These are phyloP conservation scores for Drosophila tristis DNA, from an alignment of 1,140 invertebrate species.

Conservation along the genomic window DNA sequence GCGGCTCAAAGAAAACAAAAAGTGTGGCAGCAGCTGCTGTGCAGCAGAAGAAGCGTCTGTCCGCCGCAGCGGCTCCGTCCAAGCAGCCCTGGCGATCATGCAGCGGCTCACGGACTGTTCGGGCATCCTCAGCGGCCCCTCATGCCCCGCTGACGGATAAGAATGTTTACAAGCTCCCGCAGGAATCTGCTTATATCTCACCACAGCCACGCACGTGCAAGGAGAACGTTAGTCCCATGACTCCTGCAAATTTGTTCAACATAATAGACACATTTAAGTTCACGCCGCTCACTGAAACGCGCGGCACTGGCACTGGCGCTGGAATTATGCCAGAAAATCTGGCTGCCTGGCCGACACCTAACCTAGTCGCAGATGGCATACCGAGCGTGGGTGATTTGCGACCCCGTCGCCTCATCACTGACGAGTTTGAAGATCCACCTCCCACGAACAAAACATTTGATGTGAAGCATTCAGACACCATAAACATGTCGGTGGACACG, in stretches of 20 bases:
- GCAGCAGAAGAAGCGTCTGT: conserved; percentile 56
- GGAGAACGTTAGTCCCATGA: conserved; percentile 75
- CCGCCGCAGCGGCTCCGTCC: conserved; percentile 17
- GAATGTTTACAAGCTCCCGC: conserved; percentile 39
- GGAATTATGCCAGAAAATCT: conserved; percentile 59
- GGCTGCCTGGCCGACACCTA: conserved; percentile 74
- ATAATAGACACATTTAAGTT: conserved; percentile 79
- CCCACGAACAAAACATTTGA: conserved; percentile 73
- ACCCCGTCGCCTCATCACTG: conserved; percentile 48
- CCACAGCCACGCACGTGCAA: conserved; percentile 51
- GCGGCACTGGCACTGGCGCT: not conserved
- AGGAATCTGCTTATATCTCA: conserved; percentile 34
- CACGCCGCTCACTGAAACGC: conserved; percentile 58
- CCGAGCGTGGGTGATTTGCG: conserved; percentile 34
- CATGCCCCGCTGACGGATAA: conserved; percentile 49
- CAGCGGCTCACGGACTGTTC: not conserved
- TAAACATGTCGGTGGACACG: conserved; percentile 54
- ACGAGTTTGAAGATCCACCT: conserved; percentile 47
- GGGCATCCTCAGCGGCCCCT: not conserved
- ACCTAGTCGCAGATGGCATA: not conserved
- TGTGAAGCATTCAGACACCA: conserved; percentile 50
- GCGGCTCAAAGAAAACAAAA: conserved; percentile 36
- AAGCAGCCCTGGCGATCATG: conserved; percentile 27
- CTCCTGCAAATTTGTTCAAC: conserved; percentile 59
- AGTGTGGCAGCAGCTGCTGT: conserved; percentile 26